Base-by-base conservation (phyloP, 37 sponge, comb jelly and placozoan genomes). In the Chondrilla cf. caribensis region DNA sequence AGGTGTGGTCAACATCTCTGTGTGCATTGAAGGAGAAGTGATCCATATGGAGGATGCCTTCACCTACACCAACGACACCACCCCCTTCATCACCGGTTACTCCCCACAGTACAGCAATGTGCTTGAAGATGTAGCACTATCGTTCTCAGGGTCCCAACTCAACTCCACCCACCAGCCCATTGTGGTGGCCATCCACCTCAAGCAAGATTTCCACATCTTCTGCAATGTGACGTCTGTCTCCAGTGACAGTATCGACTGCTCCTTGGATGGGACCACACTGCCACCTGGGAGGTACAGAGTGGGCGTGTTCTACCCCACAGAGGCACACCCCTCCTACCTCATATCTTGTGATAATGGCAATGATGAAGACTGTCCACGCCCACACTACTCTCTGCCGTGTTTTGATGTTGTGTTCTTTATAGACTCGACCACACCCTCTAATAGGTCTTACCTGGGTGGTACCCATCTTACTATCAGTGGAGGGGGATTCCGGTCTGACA, bases 391-490 rank as follows among this genome's bases (percentile, higher is more conserved):
- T 2, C 58, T 21, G 22, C 26, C 26, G 2, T 5, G 1, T 19
- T 31, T 78, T 28, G 19, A 35, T 5, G 37, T 68, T 68, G 70
- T 35, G 2, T 28, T 68, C 19, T 68, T 35, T 9, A 6, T 68
- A 21, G 19, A 19, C 19, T 33, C 37, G 54, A 86, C 96, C 24
- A 36, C 31, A 54, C 98, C 98, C 3, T 0, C 54, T 3, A 76
- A 70, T n/a, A 96, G 97, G 0, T 90, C 94, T 15, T 79, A 82
- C 2, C 76, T 58, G 19, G 99, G 99, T 4, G 96, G 96, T 2
- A 91, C 92, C 0, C 58, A 58, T 19, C 22, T 98, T 18, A 90
- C 93, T 7, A 84, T 98, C 26, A 70, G 60, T 62, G 99, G 99
- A 5, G 43, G 42, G 36, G 94, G 97, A 35, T 94, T 98, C 51